These are phyloP conservation scores for Hydrozoanthus tunicans DNA, from an alignment of 64 coral and sea anemone genomes.

Conservation along the genomic window DNA sequence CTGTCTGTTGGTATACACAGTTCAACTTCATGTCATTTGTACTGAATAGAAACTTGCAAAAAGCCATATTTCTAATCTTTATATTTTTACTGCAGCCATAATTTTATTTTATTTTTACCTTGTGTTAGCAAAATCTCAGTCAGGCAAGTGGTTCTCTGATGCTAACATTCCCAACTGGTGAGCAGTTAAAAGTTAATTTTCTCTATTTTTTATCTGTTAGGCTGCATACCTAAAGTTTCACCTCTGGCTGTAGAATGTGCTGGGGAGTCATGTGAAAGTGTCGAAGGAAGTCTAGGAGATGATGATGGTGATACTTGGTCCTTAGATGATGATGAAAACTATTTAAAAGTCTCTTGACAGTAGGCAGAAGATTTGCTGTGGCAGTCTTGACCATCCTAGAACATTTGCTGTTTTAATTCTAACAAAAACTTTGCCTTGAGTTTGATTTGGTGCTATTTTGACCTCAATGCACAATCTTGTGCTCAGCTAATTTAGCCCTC, in stretches of 20 bases:
- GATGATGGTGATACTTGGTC: constrained; percentile 61
- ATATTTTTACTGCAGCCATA: too few species aligned
- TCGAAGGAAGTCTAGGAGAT: constrained; percentile 47
- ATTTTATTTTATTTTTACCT: too few species aligned
- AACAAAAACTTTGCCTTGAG: too few species aligned
- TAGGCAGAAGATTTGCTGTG: not conserved
- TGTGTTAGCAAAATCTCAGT: too few species aligned
- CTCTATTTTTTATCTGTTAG: constrained; percentile 16
- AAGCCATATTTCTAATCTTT: too few species aligned
- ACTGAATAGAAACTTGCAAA: not conserved
- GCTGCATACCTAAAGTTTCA: constrained; percentile 37
- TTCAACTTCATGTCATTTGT: too few species aligned
- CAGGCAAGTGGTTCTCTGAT: too few species aligned
- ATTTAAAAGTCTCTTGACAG: constrained; percentile 23
- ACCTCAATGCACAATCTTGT: too few species aligned
- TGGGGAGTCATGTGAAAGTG: constrained; percentile 34
- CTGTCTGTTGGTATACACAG: not conserved
- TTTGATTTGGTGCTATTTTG: too few species aligned
- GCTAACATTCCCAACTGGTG: too few species aligned
- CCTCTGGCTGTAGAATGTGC: constrained; percentile 44
- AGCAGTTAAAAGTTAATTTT: not conserved
- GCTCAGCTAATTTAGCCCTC: too few species aligned
- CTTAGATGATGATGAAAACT: constrained; percentile 45
- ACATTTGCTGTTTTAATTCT: not conserved
- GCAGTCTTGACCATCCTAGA: not conserved